Conservation (phyloP, 2,113 vertebrate species). For the Paramisgurnus dabryanus region DNA sequence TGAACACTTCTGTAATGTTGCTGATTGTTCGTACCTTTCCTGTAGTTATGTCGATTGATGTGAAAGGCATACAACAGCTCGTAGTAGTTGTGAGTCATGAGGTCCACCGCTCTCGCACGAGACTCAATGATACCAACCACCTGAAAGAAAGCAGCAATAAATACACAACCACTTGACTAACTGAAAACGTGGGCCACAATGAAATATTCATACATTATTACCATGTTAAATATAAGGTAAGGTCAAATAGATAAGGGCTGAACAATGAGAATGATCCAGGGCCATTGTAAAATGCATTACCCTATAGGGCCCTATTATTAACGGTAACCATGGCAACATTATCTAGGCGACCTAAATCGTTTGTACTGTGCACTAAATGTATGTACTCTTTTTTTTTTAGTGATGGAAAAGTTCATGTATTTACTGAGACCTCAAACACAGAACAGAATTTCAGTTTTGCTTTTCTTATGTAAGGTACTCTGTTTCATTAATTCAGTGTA, state of each 20-base stretch:
- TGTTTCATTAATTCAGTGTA: neutral
- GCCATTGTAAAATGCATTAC: neutral
- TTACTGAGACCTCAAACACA: too few species aligned
- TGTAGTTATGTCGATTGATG: conserved; percentile 92
- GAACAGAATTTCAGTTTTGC: too few species aligned
- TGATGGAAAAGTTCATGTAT: too few species aligned
- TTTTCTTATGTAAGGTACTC: too few species aligned
- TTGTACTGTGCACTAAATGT: too few species aligned
- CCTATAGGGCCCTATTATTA: neutral
- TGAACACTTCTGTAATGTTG: neutral
- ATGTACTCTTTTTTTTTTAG: too few species aligned
- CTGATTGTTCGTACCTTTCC: conserved; percentile 80
- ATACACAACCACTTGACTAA: neutral
- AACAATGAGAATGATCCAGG: neutral
- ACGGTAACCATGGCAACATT: too few species aligned
- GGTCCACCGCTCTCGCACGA: conserved; percentile 87
- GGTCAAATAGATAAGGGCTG: neutral
- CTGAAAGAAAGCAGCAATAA: conserved; percentile 63
- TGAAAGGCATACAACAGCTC: conserved; percentile 97
- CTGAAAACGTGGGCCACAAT: neutral
- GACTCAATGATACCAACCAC: conserved; percentile 94
- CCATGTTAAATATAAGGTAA: neutral
- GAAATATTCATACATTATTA: neutral
- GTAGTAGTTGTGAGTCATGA: conserved; percentile 95
- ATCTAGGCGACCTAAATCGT: too few species aligned